Conservation (phyloP, 1,140 invertebrate species). For the Caenorhabditis tropicalis region DNA sequence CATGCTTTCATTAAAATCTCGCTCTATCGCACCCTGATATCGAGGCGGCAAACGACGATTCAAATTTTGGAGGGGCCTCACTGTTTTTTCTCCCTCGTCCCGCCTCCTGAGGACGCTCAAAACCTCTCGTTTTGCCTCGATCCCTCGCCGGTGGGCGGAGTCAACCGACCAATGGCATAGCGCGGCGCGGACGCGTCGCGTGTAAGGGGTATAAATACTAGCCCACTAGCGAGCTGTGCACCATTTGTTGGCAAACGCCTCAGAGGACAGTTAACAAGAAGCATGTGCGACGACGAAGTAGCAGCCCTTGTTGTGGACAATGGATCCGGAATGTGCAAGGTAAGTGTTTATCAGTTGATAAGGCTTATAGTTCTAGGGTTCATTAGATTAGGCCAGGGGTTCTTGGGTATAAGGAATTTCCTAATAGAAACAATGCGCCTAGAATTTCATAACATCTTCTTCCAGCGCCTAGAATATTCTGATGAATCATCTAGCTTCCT, state of each 20-base stretch:
- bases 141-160: slow-evolving; percentile 26
- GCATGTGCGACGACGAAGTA: slow-evolving; percentile 80
- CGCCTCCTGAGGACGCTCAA: not conserved
- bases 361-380: too few relatives aligned
- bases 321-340: slow-evolving; percentile 85
- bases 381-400: too few relatives aligned
- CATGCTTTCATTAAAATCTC: not conserved
- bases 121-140: not conserved
- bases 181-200: slow-evolving; percentile 30
- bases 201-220: slow-evolving; percentile 12
- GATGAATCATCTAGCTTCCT: too few relatives aligned
- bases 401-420: not conserved
- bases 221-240: not conserved
- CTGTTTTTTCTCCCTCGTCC: not conserved
- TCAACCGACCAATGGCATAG: slow-evolving; percentile 5
- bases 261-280: not conserved
- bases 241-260: not conserved
- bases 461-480: too few relatives aligned
- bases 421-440: too few relatives aligned
- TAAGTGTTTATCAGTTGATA: not conserved
- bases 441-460: too few relatives aligned
- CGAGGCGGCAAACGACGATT: not conserved
- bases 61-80: not conserved
- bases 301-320: slow-evolving; percentile 85
- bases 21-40: not conserved